These are phyloP conservation scores for Amphipoea lucens DNA, from an alignment of 2,888 invertebrate species.

Conservation along the genomic window DNA sequence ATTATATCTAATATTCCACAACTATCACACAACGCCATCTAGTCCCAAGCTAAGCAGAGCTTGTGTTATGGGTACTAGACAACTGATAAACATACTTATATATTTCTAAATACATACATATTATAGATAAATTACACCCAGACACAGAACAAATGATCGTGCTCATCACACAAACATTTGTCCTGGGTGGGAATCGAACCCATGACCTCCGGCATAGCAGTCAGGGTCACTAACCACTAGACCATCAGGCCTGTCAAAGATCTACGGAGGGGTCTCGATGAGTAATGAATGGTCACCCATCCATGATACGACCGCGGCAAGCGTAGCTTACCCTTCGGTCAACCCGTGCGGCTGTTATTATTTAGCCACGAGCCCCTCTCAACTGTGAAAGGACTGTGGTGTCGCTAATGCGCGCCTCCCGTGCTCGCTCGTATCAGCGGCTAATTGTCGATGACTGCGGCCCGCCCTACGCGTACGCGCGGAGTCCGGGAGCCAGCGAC, in stretches of 20 bases:
- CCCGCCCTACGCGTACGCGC: slow-evolving; percentile 29
- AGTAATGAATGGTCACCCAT: neutral
- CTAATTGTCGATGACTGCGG: slow-evolving; percentile 69
- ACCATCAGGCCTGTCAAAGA: neutral
- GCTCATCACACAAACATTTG: too few species aligned
- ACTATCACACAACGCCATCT: too few species aligned
- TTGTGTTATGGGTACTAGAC: too few species aligned
- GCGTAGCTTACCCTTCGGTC: neutral
- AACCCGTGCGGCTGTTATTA: neutral
- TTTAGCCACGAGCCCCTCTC: neutral
- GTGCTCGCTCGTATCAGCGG: slow-evolving; percentile 74
- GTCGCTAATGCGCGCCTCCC: slow-evolving; percentile 78
- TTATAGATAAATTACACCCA: too few species aligned
- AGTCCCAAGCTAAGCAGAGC: too few species aligned
- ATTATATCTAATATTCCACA: too few species aligned
- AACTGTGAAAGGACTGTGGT: neutral
- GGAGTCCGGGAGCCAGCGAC: slow-evolving; percentile 8
- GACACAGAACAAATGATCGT: too few species aligned
- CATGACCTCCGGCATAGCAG: too few species aligned
- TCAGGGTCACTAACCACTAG: too few species aligned
- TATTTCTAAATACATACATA: too few species aligned
- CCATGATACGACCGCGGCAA: neutral
- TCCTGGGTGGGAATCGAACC: too few species aligned
- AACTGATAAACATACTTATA: too few species aligned
- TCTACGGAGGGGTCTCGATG: neutral